phyloP scores from a whole-genome alignment of 2,888 invertebrate genomes.

The Panopea generosa region DNA sequence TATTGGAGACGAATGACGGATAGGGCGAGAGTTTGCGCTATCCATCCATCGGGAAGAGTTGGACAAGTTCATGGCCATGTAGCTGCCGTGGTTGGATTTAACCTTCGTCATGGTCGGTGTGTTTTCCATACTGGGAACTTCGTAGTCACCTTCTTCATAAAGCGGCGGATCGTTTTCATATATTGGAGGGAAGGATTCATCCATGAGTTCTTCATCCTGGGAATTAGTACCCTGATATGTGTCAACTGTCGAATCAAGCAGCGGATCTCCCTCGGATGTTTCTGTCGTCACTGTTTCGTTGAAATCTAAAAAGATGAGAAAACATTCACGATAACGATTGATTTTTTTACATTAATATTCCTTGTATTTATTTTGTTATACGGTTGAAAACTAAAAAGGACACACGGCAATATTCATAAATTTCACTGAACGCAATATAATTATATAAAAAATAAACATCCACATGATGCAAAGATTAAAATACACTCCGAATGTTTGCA shows the following conservation, averaged over 20 bases:
- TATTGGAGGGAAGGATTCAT: constrained; percentile 3
- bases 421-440: too few relatives aligned
- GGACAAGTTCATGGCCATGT: constrained; percentile 6
- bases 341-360: too few relatives aligned
- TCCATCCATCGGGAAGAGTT: constrained; percentile 20
- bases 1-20: neutral
- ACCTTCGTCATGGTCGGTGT: constrained; percentile 12
- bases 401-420: too few relatives aligned
- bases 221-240: neutral
- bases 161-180: constrained; percentile 44
- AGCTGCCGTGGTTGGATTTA: constrained; percentile 10
- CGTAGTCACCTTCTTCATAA: constrained; percentile 46
- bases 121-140: constrained; percentile 45
- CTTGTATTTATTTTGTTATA: too few relatives aligned
- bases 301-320: constrained; percentile 1
- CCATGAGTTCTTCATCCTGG: constrained; percentile 1
- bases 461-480: too few relatives aligned
- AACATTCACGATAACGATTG: too few relatives aligned
- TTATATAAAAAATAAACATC: too few relatives aligned
- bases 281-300: constrained; percentile 27
- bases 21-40: too few relatives aligned
- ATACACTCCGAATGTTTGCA: too few relatives aligned
- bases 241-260: constrained; percentile 23
- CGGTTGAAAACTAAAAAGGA: too few relatives aligned
- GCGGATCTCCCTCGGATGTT: constrained; percentile 17